Evolutionary conservation across 1,140 invertebrate genomes (phyloP).

Genomic region (Ridgeia piscesae): DNA sequence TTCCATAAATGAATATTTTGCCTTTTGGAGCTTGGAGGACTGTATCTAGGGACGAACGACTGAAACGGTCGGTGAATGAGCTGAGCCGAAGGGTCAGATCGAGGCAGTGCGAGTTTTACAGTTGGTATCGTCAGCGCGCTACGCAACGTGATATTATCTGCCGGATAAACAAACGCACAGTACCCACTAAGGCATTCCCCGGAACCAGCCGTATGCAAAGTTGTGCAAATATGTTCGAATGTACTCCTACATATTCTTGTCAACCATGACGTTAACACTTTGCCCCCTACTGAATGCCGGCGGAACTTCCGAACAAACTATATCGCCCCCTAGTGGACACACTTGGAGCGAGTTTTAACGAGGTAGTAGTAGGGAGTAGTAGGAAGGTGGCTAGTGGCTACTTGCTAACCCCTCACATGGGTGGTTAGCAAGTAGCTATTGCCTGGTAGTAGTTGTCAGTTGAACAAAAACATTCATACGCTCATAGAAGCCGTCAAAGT

Average conservation of each 20-base stretch:
- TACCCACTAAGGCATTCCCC: not conserved
- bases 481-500: too few relatives aligned
- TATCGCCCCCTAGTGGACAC: not conserved
- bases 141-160: not conserved
- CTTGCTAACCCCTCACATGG: too few relatives aligned
- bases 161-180: not conserved
- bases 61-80: not conserved
- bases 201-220: not conserved
- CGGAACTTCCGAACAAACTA: not conserved
- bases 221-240: not conserved
- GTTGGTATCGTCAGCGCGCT: not conserved
- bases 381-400: too few relatives aligned
- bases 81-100: not conserved
- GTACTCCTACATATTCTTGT: not conserved
- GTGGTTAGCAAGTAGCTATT: too few relatives aligned
- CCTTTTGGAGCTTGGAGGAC: not conserved
- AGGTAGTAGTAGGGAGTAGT: too few relatives aligned
- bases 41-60: not conserved
- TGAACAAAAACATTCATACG: too few relatives aligned
- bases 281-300: not conserved
- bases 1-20: not conserved
- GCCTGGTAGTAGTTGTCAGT: too few relatives aligned
- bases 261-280: not conserved
- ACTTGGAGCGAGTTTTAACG: not conserved
- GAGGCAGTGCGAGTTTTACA: not conserved